These are phyloP conservation scores for Cephus spinipes DNA, from an alignment of 2,888 invertebrate genomes.

Conservation along the genomic window DNA sequence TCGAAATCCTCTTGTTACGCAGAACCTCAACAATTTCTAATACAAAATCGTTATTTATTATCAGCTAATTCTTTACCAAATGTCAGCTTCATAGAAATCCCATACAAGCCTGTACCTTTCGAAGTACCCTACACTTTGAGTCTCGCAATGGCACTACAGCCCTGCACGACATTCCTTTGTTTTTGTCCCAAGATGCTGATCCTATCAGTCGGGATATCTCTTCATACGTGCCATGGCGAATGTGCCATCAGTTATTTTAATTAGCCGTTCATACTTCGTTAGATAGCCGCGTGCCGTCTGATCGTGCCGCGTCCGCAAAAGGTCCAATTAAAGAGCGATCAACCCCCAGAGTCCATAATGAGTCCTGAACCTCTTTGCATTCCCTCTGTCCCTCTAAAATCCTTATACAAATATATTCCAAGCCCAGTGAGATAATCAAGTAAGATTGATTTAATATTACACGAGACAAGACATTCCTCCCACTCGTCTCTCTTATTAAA, in stretches of 20 bases:
- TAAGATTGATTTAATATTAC: neutral
- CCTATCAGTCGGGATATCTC: slow-evolving; percentile 18
- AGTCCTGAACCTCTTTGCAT: no score
- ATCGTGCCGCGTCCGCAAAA: slow-evolving; percentile 26
- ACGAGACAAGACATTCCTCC: no score
- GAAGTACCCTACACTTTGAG: neutral
- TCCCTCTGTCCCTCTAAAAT: no score
- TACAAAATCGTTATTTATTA: no score
- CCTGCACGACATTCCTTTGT: slow-evolving; percentile 21
- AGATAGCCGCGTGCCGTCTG: slow-evolving; percentile 27
- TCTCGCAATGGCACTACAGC: neutral
- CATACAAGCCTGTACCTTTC: neutral
- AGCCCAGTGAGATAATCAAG: neutral
- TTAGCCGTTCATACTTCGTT: slow-evolving; percentile 30
- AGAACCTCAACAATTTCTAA: no score
- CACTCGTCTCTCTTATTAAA: no score
- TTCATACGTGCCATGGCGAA: slow-evolving; percentile 14
- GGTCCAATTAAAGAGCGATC: slow-evolving; percentile 38
- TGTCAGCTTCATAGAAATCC: no score
- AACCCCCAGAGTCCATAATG: slow-evolving; percentile 12
- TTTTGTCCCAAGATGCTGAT: slow-evolving; percentile 12
- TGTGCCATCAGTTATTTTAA: slow-evolving; percentile 35
- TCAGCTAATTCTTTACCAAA: no score
- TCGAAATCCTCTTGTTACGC: no score
- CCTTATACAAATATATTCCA: no score